Percentiles rank a stretch among this genome's conserved stretches.
phyloP scores from a whole-genome alignment of 2,113 vertebrate species.

The Rhynchopsitta pachyrhyncha region DNA sequence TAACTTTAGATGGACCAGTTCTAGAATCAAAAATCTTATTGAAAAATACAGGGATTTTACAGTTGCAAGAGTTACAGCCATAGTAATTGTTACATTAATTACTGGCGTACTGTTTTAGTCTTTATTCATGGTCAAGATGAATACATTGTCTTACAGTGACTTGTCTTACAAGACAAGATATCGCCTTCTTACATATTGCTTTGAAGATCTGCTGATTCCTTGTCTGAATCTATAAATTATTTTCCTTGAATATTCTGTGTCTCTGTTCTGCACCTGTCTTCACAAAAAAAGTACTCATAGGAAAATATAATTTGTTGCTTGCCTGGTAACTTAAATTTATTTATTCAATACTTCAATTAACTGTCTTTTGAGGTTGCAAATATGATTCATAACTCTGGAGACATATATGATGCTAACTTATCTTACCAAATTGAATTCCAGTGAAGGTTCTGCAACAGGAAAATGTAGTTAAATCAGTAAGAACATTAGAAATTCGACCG shows the following conservation, averaged over 20 bases:
- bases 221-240: background rate
- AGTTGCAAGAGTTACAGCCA: background rate
- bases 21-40: background rate
- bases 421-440: background rate
- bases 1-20: background rate
- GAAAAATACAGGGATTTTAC: background rate
- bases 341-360: background rate
- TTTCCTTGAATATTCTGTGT: background rate
- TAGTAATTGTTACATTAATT: background rate
- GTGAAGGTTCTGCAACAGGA: background rate
- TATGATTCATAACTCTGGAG: background rate
- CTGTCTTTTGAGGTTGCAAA: background rate
- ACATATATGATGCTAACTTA: background rate
- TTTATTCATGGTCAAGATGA: background rate
- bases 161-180: background rate
- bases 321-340: background rate
- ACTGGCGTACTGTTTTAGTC: accelerated
- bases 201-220: background rate
- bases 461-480: background rate
- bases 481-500: background rate
- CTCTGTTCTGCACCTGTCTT: background rate
- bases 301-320: background rate
- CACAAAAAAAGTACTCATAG: background rate
- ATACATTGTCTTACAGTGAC: background rate
- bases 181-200: background rate